These are phyloP conservation scores for Parasteatoda lunata DNA, from an alignment of 2,888 invertebrate genomes.

Conservation along the genomic window DNA sequence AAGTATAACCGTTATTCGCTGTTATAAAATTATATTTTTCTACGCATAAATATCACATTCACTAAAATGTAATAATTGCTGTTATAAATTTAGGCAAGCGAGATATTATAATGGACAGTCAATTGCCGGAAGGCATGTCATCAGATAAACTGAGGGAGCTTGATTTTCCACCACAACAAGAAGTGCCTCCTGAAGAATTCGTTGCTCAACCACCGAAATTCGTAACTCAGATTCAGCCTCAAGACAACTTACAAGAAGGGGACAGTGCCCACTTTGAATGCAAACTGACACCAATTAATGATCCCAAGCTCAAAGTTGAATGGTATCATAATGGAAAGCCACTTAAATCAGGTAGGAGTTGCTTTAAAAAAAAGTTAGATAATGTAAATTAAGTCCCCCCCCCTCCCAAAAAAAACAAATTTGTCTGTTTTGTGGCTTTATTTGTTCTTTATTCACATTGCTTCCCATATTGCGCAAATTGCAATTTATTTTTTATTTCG, in stretches of 20 bases:
- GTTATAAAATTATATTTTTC: too few species aligned
- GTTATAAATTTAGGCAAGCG: slow-evolving; percentile 75
- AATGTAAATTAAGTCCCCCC: too few species aligned
- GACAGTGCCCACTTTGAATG: slow-evolving; percentile 96
- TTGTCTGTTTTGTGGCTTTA: too few species aligned
- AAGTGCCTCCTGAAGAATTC: slow-evolving; percentile 77
- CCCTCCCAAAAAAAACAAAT: too few species aligned
- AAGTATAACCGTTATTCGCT: too few species aligned
- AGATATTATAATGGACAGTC: slow-evolving; percentile 89
- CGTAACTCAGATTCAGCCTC: slow-evolving; percentile 86
- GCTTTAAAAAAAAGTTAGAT: too few species aligned
- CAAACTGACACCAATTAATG: slow-evolving; percentile 94
- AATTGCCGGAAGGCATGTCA: slow-evolving; percentile 93
- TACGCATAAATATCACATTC: too few species aligned
- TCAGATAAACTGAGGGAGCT: slow-evolving; percentile 92
- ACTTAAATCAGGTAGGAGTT: slow-evolving; percentile 80
- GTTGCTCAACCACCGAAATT: slow-evolving; percentile 88
- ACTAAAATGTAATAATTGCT: too few species aligned
- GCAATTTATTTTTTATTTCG: too few species aligned
- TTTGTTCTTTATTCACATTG: too few species aligned
- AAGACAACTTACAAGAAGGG: slow-evolving; percentile 87
- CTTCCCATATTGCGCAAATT: too few species aligned
- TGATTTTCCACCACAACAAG: slow-evolving; percentile 86
- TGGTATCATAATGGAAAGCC: slow-evolving; percentile 95
- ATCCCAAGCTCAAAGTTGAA: slow-evolving; percentile 91